Percentiles rank a stretch among this genome's conserved stretches.
Conservation (phyloP, 2,888 invertebrate genomes). For the Drosophila kambysellisi region DNA sequence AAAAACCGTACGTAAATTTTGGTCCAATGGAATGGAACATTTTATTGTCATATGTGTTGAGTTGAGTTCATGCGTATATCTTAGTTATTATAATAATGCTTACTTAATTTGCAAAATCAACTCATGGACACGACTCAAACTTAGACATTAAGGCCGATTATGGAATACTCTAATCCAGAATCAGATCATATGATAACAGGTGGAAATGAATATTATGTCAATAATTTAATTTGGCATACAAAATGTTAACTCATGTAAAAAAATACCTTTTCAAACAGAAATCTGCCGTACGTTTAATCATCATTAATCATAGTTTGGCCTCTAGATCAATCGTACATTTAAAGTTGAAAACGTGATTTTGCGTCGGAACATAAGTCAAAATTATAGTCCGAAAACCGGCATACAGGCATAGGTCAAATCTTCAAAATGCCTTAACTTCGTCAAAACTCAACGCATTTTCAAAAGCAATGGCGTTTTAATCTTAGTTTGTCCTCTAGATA, state of each 20-base stretch:
- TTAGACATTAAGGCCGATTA: not conserved
- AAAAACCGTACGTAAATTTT: not conserved
- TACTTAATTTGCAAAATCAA: not conserved
- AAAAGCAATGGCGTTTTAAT: too few relatives aligned
- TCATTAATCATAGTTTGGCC: too few relatives aligned
- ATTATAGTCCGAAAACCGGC: too few relatives aligned
- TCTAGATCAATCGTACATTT: too few relatives aligned
- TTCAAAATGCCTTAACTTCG: too few relatives aligned
- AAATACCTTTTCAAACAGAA: not conserved
- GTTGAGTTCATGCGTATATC: not conserved
- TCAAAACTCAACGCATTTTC: too few relatives aligned
- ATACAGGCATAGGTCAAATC: too few relatives aligned
- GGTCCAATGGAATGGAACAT: slow-evolving; percentile 30
- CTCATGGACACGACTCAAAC: not conserved
- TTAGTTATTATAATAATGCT: not conserved
- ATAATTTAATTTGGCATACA: not conserved
- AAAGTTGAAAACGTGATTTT: too few relatives aligned
- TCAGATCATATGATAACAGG: not conserved
- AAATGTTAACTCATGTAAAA: not conserved
- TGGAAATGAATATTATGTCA: not conserved
- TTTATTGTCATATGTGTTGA: not conserved
- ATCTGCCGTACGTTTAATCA: too few relatives aligned
- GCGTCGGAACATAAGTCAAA: too few relatives aligned
- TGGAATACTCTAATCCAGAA: not conserved
- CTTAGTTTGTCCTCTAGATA: too few relatives aligned